These are phyloP conservation scores for Temnothorax curvispinosus DNA, from an alignment of 1,140 invertebrate species.

Conservation along the genomic window DNA sequence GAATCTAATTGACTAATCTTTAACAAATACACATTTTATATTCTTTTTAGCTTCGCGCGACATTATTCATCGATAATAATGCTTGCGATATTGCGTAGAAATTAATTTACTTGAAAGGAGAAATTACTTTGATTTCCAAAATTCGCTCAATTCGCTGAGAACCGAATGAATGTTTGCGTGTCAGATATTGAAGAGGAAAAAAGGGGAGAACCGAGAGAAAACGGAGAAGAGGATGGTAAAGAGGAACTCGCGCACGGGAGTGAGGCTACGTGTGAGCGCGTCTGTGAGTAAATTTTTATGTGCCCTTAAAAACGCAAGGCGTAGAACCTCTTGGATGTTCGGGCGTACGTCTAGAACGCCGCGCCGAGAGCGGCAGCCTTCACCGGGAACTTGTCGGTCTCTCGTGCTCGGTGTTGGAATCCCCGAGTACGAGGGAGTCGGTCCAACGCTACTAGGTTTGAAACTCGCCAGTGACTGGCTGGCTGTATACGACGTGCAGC, in stretches of 20 bases:
- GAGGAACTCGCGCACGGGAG: background rate
- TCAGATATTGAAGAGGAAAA: background rate
- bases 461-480: constrained; percentile 76
- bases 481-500: constrained; percentile 70
- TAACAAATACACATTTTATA: background rate
- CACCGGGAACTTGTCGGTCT: constrained; percentile 61
- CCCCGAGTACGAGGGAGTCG: constrained; percentile 66
- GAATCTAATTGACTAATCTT: background rate
- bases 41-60: background rate
- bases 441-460: constrained; percentile 70
- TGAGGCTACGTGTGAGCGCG: constrained; percentile 17
- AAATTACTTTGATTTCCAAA: background rate
- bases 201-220: constrained; percentile 15
- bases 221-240: background rate
- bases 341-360: constrained; percentile 13
- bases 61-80: background rate
- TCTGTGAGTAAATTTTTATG: constrained; percentile 46
- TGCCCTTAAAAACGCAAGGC: constrained; percentile 23
- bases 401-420: constrained; percentile 51
- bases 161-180: background rate
- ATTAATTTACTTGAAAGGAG: background rate
- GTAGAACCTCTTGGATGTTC: constrained; percentile 3
- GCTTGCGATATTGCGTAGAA: background rate
- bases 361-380: constrained; percentile 36
- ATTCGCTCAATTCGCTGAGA: background rate